Percentiles rank a stretch among this genome's conserved stretches.
These are phyloP conservation scores for Montipora capricornis DNA, from an alignment of 64 coral and sea anemone species.

Conservation along the genomic window DNA sequence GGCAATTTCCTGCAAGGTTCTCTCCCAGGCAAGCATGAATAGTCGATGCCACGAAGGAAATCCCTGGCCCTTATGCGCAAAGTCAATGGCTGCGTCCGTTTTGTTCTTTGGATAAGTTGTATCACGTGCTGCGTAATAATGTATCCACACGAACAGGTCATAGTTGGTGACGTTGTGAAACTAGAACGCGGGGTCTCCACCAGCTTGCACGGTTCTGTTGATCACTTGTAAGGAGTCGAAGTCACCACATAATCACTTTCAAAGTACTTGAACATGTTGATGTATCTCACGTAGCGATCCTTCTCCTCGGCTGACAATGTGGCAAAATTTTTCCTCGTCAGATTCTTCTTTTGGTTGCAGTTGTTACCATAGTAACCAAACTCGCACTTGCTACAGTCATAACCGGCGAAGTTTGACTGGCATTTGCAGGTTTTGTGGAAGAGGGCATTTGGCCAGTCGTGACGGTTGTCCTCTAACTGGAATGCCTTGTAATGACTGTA, in stretches of 20 bases:
- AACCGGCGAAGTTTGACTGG: slow-evolving; percentile 62
- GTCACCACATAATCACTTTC: slow-evolving; percentile 70
- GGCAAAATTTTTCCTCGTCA: slow-evolving; percentile 43
- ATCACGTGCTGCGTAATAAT: slow-evolving; percentile 74
- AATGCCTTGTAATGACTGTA: slow-evolving; percentile 61
- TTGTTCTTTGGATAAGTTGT: slow-evolving; percentile 35
- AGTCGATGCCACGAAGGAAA: slow-evolving; percentile 87
- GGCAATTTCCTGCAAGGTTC: slow-evolving; percentile 54
- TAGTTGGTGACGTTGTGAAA: no score
- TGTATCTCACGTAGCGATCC: slow-evolving; percentile 68
- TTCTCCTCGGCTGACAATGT: slow-evolving; percentile 62
- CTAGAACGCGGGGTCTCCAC: no score
- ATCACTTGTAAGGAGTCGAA: slow-evolving; percentile 56
- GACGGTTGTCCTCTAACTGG: slow-evolving; percentile 60
- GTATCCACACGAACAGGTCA: slow-evolving; percentile 63
- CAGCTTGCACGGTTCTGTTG: slow-evolving; percentile 7
- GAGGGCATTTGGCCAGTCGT: slow-evolving; percentile 64
- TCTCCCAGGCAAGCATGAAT: slow-evolving; percentile 68
- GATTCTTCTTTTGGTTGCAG: slow-evolving; percentile 59
- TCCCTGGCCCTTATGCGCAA: slow-evolving; percentile 81
- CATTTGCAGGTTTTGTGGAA: slow-evolving; percentile 80
- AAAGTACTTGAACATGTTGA: slow-evolving; percentile 61
- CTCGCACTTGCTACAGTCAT: slow-evolving; percentile 86
- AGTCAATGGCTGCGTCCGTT: slow-evolving; percentile 38
- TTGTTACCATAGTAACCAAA: slow-evolving; percentile 72